These are phyloP conservation scores for Platyscapa corneri DNA, from an alignment of 1,140 invertebrate species.

Conservation along the genomic window DNA sequence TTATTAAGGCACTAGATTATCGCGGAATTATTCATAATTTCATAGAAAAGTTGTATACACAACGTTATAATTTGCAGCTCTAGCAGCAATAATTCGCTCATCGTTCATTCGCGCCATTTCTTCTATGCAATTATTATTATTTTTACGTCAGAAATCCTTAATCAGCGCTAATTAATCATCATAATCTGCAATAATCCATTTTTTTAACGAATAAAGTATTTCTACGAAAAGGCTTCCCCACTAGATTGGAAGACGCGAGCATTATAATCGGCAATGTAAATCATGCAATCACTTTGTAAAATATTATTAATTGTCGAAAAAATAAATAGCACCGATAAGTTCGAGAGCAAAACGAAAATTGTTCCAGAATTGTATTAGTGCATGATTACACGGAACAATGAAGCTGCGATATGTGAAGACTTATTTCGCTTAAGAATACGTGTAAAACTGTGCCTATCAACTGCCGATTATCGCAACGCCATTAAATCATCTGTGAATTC, in stretches of 20 bases:
- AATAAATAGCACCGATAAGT: not conserved
- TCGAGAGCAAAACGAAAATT: not conserved
- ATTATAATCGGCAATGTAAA: no score
- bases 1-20: no score
- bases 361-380: not conserved
- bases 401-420: not conserved
- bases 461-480: not conserved
- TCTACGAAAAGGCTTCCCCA: no score
- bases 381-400: not conserved
- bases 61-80: no score
- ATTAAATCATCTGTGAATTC: slow-evolving; percentile 36
- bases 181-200: not conserved
- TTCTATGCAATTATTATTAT: not conserved
- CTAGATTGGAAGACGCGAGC: no score
- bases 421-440: not conserved
- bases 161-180: not conserved
- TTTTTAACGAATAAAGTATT: not conserved
- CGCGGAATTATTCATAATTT: no score
- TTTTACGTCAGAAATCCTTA: not conserved
- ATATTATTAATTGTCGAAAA: not conserved
- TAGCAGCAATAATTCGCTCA: not conserved
- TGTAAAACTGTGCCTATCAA: not conserved
- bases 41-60: no score
- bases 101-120: not conserved
- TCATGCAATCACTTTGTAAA: not conserved